Percentiles rank a stretch among this genome's conserved stretches.
Conservation (phyloP, 2,113 vertebrate genomes). For the Brachypteracias leptosomus region DNA sequence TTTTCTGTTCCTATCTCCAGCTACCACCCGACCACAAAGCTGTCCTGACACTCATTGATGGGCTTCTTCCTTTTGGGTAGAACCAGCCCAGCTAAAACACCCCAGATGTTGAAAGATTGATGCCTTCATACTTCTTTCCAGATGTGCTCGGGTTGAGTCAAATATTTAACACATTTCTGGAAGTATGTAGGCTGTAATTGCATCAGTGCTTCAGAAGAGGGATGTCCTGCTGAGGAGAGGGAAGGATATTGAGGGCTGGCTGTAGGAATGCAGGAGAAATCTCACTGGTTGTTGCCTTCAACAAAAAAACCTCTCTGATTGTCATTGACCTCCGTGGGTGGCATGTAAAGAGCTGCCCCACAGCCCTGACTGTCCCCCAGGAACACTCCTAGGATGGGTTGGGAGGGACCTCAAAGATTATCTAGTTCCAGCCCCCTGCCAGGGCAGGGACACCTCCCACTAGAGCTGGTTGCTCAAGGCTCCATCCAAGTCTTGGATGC, state of each 20-base stretch:
- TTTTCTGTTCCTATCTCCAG: constrained; percentile 47
- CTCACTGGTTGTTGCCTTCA: neutral
- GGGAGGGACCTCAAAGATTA: no score
- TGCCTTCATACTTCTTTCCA: constrained; percentile 31
- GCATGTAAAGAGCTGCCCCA: neutral
- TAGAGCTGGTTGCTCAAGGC: no score
- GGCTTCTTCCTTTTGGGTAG: constrained; percentile 36
- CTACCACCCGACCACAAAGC: constrained; percentile 52
- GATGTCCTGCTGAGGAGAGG: neutral
- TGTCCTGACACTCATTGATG: neutral
- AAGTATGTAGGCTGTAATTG: constrained; percentile 5
- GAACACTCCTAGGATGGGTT: neutral
- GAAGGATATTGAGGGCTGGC: neutral
- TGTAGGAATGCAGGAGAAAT: neutral
- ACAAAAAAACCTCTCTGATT: neutral
- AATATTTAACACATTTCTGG: constrained; percentile 53
- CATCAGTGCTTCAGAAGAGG: constrained; percentile 24
- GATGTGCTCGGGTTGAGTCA: constrained; percentile 43
- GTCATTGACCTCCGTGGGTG: rapidly evolving
- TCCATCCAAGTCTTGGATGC: no score
- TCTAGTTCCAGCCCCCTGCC: no score
- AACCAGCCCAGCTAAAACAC: constrained; percentile 17
- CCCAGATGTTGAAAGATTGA: constrained; percentile 41
- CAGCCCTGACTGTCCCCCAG: neutral
- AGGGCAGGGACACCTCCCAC: no score